A percentile compares a stretch with the other conserved stretches of the same genome.
phyloP scores from a whole-genome alignment of 2,113 vertebrate species.

The Pao palembangensis region DNA sequence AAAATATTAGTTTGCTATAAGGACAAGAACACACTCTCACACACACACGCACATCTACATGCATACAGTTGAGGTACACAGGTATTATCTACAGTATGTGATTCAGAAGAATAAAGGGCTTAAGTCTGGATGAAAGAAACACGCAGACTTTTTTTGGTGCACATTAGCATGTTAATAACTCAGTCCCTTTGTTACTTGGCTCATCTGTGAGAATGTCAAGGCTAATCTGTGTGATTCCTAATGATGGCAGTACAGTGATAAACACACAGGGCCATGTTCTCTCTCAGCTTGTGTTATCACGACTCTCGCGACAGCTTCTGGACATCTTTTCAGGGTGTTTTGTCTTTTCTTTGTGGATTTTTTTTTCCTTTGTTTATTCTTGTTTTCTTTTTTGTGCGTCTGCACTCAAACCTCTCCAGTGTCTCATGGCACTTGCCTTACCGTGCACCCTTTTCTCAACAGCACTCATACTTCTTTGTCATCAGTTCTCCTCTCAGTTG shows the following conservation, averaged over 20 bases:
- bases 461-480: not conserved
- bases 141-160: conserved; percentile 52
- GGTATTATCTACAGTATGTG: conserved; percentile 30
- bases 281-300: conserved; percentile 27
- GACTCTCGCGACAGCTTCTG: too few relatives aligned
- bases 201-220: conserved; percentile 64
- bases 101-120: conserved; percentile 36
- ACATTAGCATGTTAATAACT: conserved; percentile 70
- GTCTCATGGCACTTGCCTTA: conserved; percentile 2
- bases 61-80: conserved; percentile 42
- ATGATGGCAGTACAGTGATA: conserved; percentile 56
- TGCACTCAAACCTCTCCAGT: not conserved
- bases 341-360: conserved; percentile 30
- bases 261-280: conserved; percentile 53
- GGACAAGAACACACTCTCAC: not conserved
- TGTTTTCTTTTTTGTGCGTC: conserved; percentile 1
- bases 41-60: conserved; percentile 9
- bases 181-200: conserved; percentile 57
- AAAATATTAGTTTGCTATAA: too few relatives aligned
- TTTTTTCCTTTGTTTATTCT: conserved; percentile 8
- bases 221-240: conserved; percentile 67
- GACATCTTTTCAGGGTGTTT: conserved; percentile 7
- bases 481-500: not conserved
- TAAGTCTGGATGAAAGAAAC: conserved; percentile 58
- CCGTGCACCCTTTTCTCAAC: not conserved